Base-by-base conservation (phyloP, 2,113 vertebrate genomes). In the Gallinago paraguaiae region DNA sequence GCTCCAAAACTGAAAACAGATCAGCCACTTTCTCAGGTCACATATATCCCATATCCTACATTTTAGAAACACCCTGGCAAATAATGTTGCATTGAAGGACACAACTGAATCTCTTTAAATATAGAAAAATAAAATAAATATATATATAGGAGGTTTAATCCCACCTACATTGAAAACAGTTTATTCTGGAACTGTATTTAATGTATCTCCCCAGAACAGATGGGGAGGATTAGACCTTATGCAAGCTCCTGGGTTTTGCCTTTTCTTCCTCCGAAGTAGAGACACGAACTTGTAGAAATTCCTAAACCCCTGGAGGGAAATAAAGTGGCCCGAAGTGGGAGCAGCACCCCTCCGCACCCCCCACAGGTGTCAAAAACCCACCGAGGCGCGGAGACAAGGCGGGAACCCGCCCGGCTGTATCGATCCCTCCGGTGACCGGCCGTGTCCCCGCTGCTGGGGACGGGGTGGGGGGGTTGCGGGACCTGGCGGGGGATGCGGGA, bases 141-240 rank as follows among this genome's bases (percentile, higher is more conserved):
- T 53, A 16, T 0, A 7, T 10, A 68, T 23, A 12, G 63, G 45
- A 30, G 7, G 76, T 48, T 53, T 85, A 91, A 80, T 74, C 63
- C n/a, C 33, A 95, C n/a, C 56, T 79, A 76, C 16, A 6, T 0
- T 56, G 50, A 31, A 70, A 85, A 39, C 24, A 67, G 54, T 77
- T 95, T 83, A 82, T 83, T 77, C 75, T 80, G 54, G 71, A 93
- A 77, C 31, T 43, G 65, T 63, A 90, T 37, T 57, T 69, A 92
- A 90, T 2, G 3, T 69, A 57, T 53, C 39, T 91, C 75, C 54
- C 75, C 46, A 35, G 50, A 94, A 90, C 59, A 72, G 87, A 82
- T 3, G 31, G 67, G 54, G 76, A 69, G 67, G 90, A 92, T 94
- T 69, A 88, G 46, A 77, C 63, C 63, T 91, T 88, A 92, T 35